Conservation (phyloP, 37 sponge, comb jelly and placozoan genomes). For the Diacarnus erythraeanus region DNA sequence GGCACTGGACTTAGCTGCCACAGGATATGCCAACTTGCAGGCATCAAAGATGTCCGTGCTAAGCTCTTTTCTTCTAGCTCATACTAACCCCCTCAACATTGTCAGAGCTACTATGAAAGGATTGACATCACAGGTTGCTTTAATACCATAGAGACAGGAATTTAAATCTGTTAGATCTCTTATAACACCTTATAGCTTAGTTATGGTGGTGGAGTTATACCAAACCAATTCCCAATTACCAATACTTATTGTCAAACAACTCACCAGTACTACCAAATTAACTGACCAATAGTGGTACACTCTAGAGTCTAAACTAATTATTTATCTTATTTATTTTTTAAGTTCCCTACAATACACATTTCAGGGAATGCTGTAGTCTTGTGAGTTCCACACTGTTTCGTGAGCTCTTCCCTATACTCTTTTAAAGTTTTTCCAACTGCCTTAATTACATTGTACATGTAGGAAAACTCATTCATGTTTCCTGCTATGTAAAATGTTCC, state of each 20-base stretch:
- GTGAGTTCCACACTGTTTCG: no score
- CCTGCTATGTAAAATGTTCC: no score
- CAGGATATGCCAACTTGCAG: conserved; percentile 71
- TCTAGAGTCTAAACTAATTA: no score
- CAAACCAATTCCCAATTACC: not conserved
- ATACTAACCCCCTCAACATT: conserved; percentile 75
- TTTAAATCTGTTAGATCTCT: no score
- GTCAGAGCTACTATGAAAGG: conserved; percentile 82
- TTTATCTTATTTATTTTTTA: no score
- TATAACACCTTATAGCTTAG: not conserved
- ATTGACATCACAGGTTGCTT: conserved; percentile 46
- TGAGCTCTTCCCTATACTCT: no score
- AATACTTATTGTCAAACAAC: not conserved
- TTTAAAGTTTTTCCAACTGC: no score
- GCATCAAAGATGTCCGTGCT: conserved; percentile 72
- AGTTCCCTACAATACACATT: no score
- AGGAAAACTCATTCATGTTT: no score
- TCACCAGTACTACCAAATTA: not conserved
- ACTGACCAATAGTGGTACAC: not conserved
- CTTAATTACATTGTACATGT: no score
- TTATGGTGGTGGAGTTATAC: not conserved
- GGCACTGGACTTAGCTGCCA: conserved; percentile 67
- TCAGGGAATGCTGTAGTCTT: no score
- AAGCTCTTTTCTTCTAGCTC: conserved; percentile 86
- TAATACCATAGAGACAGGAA: no score